These are phyloP conservation scores for Synergus umbraculus DNA, from an alignment of 2,888 invertebrate species.

Conservation along the genomic window DNA sequence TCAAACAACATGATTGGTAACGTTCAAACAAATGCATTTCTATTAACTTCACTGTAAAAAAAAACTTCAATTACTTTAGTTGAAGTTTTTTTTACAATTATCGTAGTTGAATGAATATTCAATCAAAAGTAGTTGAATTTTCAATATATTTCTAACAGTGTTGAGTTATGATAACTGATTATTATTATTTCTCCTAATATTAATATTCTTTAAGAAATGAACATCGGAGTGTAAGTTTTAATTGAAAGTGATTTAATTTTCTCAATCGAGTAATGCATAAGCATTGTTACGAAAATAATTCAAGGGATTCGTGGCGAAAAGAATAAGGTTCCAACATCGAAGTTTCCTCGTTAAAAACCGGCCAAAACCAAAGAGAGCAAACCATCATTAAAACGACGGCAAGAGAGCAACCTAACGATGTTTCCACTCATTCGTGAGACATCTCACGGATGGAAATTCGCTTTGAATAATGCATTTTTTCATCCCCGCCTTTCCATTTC, in stretches of 20 bases:
- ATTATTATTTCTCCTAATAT: not conserved
- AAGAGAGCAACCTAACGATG: constrained; percentile 75
- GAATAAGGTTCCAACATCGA: constrained; percentile 38
- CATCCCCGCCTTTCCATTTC: constrained; percentile 58
- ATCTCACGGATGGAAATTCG: constrained; percentile 59
- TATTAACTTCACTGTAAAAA: too few relatives aligned
- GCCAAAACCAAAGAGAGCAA: constrained; percentile 57
- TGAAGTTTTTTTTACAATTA: too few relatives aligned
- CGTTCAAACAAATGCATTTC: too few relatives aligned
- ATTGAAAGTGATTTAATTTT: not conserved
- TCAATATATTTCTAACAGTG: too few relatives aligned
- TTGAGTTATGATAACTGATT: not conserved
- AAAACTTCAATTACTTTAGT: too few relatives aligned
- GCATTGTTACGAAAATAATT: not conserved
- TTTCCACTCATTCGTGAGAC: constrained; percentile 64
- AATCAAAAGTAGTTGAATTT: too few relatives aligned
- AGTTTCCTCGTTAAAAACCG: constrained; percentile 64
- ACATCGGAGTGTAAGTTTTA: too few relatives aligned
- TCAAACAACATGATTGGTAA: too few relatives aligned
- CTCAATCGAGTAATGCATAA: not conserved
- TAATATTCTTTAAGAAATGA: not conserved
- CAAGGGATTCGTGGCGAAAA: constrained; percentile 19
- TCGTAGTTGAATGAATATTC: too few relatives aligned
- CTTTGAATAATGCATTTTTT: constrained; percentile 63
- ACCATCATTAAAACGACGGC: constrained; percentile 61